Base-by-base conservation (phyloP, 2,113 vertebrate genomes). In the Notarius quadriscutis region DNA sequence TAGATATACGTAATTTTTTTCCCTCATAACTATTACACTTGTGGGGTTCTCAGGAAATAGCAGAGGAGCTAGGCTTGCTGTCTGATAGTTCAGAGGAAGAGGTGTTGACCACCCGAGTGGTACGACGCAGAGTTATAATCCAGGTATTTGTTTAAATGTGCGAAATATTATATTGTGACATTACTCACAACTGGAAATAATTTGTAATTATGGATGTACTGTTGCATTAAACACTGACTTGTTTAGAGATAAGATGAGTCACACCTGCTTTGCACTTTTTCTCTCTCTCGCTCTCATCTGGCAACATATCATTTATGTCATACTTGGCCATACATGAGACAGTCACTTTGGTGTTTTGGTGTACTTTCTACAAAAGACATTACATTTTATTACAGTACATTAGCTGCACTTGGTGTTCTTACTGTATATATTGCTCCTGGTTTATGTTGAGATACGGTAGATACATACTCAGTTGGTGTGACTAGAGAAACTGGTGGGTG, bases 61-160 rank as follows among this genome's bases (percentile, higher is more conserved):
- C 94, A 88, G 95, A 96, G 93, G 97, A 98, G 91, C 95, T 99
- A 95, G 97, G 98, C 25, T 91, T 92, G 92, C 95, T 97, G 95
- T 97, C 97, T 91, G 94, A 93, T 94, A 98, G 97, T 96, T 99
- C 97, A 20, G 98, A 99, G 93, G 98, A 99, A 1, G 97, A 98
- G 87, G 95, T 96, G 91, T 93, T 99, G 92, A 99, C 97, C 79
- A 99, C 98, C 96, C 96, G 98, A 94, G 96, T 99, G 90, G 90
- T 99, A 91, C 97, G 96, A 84, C 97, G 98, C 65, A 96, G 97
- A 91, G 96, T 99, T 86, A 97, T 99, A 88, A 99, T 99, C 84
- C 97, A 99, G 98, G 98, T 99, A 99, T 94, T 90, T 75, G 58
- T 75, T 17, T 84, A 74, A 78, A 7, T 77, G 67, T 84, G 67